phyloP scores from a whole-genome alignment of 2,797 vertebrate genomes.

The Anisognathus igniventris region DNA sequence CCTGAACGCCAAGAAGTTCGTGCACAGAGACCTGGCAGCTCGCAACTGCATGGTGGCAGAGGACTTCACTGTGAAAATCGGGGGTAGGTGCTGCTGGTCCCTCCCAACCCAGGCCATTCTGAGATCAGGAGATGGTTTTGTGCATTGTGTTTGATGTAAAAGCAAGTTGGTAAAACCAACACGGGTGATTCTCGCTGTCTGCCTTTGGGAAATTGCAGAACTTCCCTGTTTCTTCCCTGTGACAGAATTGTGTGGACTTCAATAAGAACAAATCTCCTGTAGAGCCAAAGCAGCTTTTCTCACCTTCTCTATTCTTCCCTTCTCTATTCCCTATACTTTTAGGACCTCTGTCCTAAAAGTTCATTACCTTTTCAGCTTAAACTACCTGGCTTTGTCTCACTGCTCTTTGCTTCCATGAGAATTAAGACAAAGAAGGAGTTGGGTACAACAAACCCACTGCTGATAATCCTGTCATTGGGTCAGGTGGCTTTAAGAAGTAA shows the following conservation, averaged over 20 bases:
- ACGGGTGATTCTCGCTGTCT: neutral
- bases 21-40: conserved; percentile 94
- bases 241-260: neutral
- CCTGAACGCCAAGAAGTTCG: conserved; percentile 97
- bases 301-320: neutral
- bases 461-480: neutral
- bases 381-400: neutral
- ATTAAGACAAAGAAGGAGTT: neutral
- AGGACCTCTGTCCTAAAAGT: neutral
- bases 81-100: conserved; percentile 74
- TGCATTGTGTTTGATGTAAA: fast-evolving
- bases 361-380: neutral
- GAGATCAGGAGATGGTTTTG: neutral
- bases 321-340: too few species aligned
- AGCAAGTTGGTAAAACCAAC: fast-evolving
- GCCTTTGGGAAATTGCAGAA: neutral
- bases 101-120: neutral
- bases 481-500: neutral
- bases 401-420: neutral
- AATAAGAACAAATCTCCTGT: neutral
- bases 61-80: conserved; percentile 94
- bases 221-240: neutral
- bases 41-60: conserved; percentile 99
- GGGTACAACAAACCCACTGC: neutral
- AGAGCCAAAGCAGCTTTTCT: neutral